A percentile compares a stretch with the other conserved stretches of the same genome.
Evolutionary conservation across 2,113 vertebrate genomes (phyloP).

Genomic region (Archocentrus centrarchus): DNA sequence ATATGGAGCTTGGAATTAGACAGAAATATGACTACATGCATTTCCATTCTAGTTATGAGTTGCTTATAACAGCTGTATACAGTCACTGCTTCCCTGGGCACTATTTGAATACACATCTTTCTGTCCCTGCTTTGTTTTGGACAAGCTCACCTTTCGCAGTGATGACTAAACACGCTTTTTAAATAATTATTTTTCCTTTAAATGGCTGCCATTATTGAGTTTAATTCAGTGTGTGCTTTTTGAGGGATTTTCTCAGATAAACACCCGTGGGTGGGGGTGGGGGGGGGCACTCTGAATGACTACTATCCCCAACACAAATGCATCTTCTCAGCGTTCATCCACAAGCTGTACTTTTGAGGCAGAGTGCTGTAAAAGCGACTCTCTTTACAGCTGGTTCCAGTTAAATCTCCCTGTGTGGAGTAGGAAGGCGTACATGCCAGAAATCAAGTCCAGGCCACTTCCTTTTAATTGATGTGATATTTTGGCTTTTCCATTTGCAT

Average conservation of each 20-base stretch:
- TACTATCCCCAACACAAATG: background rate
- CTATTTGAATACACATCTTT: background rate
- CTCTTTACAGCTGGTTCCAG: slow-evolving; percentile 42
- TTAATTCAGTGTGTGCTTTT: background rate
- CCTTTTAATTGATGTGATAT: slow-evolving; percentile 35
- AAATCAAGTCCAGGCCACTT: slow-evolving; percentile 8
- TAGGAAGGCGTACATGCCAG: slow-evolving; percentile 17
- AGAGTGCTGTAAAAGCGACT: background rate
- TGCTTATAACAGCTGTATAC: background rate
- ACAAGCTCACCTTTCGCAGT: background rate
- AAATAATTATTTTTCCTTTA: background rate
- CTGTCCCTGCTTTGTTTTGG: background rate
- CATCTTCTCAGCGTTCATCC: background rate
- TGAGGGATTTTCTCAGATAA: background rate
- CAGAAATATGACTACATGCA: background rate
- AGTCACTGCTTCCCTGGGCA: background rate
- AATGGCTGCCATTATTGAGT: background rate
- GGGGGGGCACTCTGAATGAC: background rate
- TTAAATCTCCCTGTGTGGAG: slow-evolving; percentile 45
- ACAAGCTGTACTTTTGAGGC: background rate
- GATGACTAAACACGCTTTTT: background rate
- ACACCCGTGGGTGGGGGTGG: background rate
- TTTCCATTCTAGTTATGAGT: background rate
- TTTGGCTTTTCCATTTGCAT: slow-evolving; percentile 22
- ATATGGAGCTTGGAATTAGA: background rate